phyloP scores from a whole-genome alignment of 2,113 vertebrate species.

The Burhinus bistriatus region DNA sequence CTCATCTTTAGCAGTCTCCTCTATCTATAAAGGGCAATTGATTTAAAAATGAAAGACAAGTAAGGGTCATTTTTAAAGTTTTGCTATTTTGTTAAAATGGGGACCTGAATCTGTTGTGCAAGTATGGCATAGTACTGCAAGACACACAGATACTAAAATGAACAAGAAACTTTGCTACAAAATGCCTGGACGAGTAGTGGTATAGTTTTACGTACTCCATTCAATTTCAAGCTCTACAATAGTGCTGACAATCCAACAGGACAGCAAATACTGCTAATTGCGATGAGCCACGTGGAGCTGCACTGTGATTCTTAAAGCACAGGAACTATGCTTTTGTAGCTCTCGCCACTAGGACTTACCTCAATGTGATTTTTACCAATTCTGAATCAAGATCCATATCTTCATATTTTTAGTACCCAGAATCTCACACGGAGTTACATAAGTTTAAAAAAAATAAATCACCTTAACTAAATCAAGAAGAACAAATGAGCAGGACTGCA shows the following conservation, averaged over 20 bases:
- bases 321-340: neutral
- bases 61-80: neutral
- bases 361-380: neutral
- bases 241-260: neutral
- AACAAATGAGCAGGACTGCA: neutral
- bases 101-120: neutral
- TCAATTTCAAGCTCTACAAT: neutral
- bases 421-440: neutral
- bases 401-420: neutral
- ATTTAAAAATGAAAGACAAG: neutral
- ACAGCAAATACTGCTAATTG: neutral
- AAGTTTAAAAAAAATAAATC: neutral
- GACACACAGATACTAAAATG: too few relatives aligned
- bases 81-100: neutral
- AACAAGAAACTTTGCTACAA: neutral
- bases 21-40: neutral
- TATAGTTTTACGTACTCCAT: neutral
- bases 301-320: neutral
- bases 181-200: neutral
- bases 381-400: neutral
- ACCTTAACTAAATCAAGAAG: neutral
- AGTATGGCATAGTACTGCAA: neutral
- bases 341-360: neutral
- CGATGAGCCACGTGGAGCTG: neutral
- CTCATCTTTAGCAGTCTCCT: neutral